phyloP scores from a whole-genome alignment of 2,888 invertebrate genomes.

The Drosophila borealis region DNA sequence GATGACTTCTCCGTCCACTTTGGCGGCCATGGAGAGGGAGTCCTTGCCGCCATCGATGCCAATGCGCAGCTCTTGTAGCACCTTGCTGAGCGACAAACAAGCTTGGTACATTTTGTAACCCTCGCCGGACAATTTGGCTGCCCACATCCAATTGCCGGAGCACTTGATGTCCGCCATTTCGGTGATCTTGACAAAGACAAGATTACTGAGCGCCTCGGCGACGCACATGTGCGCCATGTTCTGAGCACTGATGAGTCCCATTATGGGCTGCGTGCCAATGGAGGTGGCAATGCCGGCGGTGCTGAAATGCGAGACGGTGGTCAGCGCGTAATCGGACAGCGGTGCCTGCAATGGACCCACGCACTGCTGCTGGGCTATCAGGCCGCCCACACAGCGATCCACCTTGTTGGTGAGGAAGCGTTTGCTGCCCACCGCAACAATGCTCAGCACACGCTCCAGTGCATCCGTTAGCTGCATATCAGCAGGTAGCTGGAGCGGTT shows the following conservation, averaged over 20 bases:
- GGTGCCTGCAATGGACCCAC: slow-evolving; percentile 99
- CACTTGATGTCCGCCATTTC: slow-evolving; percentile 95
- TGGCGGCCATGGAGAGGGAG: slow-evolving; percentile 98
- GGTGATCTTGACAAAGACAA: slow-evolving; percentile 90
- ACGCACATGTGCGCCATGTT: slow-evolving; percentile 97
- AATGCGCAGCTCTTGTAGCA: slow-evolving; percentile 92
- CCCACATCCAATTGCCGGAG: slow-evolving; percentile 99
- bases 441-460: slow-evolving; percentile 90
- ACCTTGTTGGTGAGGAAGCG: slow-evolving; percentile 98
- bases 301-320: slow-evolving; percentile 93
- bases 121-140: slow-evolving; percentile 96
- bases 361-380: slow-evolving; percentile 99
- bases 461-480: slow-evolving; percentile 59
- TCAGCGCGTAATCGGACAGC: slow-evolving; percentile 96
- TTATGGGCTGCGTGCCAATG: slow-evolving; percentile 98
- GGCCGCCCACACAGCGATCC: slow-evolving; percentile 96
- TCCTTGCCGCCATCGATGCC: slow-evolving; percentile 99
- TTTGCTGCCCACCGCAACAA: slow-evolving; percentile 97
- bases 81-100: slow-evolving; percentile 93
- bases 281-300: slow-evolving; percentile 95
- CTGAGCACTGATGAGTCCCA: slow-evolving; percentile 90
- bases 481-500: slow-evolving; percentile 85
- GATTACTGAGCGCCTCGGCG: slow-evolving; percentile 96
- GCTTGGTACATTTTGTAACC: slow-evolving; percentile 95
- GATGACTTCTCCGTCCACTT: slow-evolving; percentile 89